phyloP scores from a whole-genome alignment of 2,113 vertebrate species.

The Calyptomena viridis region DNA sequence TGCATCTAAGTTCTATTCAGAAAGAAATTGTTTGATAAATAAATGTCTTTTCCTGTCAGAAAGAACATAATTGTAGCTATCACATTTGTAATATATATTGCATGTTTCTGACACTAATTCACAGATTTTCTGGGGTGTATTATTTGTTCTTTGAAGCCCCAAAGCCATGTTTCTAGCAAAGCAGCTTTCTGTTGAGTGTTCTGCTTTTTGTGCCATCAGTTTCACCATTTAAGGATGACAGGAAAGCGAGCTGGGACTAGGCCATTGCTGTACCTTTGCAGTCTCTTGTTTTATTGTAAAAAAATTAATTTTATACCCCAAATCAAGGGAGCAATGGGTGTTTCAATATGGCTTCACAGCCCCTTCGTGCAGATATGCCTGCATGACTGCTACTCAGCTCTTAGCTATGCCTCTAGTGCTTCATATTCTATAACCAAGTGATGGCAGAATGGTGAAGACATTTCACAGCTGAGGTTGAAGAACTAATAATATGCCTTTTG shows the following conservation, averaged over 20 bases:
- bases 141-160: background rate
- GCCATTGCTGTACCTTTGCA: background rate
- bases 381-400: background rate
- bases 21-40: background rate
- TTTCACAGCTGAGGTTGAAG: background rate
- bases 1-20: background rate
- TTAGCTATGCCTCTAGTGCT: background rate
- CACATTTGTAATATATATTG: background rate
- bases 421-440: background rate
- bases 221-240: background rate
- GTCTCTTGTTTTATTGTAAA: background rate
- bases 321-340: background rate
- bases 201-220: background rate
- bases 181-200: background rate
- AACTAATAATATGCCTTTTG: background rate
- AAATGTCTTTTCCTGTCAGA: background rate
- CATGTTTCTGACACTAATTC: background rate
- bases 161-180: background rate
- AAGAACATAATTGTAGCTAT: background rate
- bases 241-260: background rate
- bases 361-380: background rate
- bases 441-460: background rate
- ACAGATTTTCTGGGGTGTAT: background rate
- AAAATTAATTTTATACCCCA: background rate
- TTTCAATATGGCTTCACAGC: background rate